Base-by-base conservation (phyloP, 2,113 vertebrate genomes). In the Boleophthalmus pectinirostris region DNA sequence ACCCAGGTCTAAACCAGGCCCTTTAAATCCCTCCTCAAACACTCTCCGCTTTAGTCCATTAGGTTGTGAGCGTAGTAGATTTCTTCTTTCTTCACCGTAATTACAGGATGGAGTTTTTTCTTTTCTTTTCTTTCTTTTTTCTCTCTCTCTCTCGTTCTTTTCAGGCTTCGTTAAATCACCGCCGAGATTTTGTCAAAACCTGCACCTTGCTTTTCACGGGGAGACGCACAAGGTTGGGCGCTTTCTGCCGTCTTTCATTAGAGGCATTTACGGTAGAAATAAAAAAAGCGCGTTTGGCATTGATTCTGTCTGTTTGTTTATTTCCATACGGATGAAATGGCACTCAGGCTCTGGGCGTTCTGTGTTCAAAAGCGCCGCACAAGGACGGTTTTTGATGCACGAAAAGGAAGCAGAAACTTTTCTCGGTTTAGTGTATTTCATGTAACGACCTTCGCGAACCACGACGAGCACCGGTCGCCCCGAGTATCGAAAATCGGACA, bases 281-380 rank as follows among this genome's bases (percentile, higher is more conserved):
- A 24, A 21, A 56, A 51, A 24, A 24, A 1, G n/a, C 10, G 21
- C 12, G 56, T 24, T 60, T 60, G 57, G 23, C 57, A 29, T 29
- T 60, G 57, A 60, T 29, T 60, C 25, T 58, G 8, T 56, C 29
- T 58, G 29, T 60, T 60, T 60, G 23, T 16, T 60, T 60, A 60
- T 60, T 60, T 60, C 57, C 57, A 60, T 60, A 60, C 57, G 24
- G 57, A 60, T 60, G 57, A 60, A 60, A 29, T 24, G 13, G 57
- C 57, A 60, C 57, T 60, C 24, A 60, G 23, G 57, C 57, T 60
- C 25, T 24, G 5, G 1, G 13, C 24, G 21, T 13, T 24, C 57
- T 60, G 14, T 60, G 21, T 60, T 60, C 57, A 60, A 60, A 60
- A 29, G 57, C 12, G 5, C 23, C 3, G 24, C 57, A 60, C 57